Evolutionary conservation across 1,140 invertebrate genomes (phyloP), one percentile per base, ranked within the genome.

Genomic region (Acromyrmex heyeri): DNA sequence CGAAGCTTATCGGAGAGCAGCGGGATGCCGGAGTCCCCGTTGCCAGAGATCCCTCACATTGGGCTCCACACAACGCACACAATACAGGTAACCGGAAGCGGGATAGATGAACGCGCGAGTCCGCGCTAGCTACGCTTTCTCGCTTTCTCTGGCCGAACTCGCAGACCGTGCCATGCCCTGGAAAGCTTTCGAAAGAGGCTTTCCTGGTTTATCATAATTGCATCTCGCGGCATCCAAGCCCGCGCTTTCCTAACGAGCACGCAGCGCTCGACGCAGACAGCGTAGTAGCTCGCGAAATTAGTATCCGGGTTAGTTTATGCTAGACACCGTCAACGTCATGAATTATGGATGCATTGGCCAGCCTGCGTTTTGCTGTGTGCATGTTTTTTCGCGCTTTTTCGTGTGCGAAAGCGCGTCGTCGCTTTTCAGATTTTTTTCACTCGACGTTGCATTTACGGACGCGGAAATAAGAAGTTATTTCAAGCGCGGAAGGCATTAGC

Each of bases 151-250:
- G 21, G 53, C 70, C 24, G 61, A 65, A 44, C 24, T 62, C 21
- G 79, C 64, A 67, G 27, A 53, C 53, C 67, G 57, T 62, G 44
- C 18, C 65, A 50, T 62, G 44, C 10, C 53, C 61, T 91, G 86
- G 88, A 91, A 92, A 87, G 86, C 90, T 89, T 77, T 86, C 86
- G 88, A 90, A 93, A 93, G 90, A 91, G 91, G 91, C 87, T 91
- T 21, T 27, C 62, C 87, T 89, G 87, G 91, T 93, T 94, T 94
- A 94, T 94, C 93, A 93, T 94, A 94, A 94, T 94, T 94, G 93
- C 93, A 94, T 94, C 93, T 94, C 70, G 83, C 88, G 89, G 90
- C 55, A 48, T 82, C 79, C 79, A 24, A 48, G 38, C 91, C 88
- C 88, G 62, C 73, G 76, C 86, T 82, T 4, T 78, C 50, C n/a